Base-by-base conservation (phyloP, 2,888 invertebrate species). In the Brachypalpus laphriformis region DNA sequence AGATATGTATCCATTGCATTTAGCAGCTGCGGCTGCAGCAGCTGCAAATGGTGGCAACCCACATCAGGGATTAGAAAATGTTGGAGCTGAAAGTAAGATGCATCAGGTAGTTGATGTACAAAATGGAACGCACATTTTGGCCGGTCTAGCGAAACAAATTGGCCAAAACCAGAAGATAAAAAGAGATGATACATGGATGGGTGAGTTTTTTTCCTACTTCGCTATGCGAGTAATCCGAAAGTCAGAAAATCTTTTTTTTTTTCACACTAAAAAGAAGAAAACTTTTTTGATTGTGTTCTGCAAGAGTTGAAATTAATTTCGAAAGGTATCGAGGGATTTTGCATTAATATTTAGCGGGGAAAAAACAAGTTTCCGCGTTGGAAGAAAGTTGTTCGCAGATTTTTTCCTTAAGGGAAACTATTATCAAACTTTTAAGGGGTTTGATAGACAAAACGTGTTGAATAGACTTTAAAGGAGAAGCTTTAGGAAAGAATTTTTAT, bases 141-240 rank as follows among this genome's bases (percentile, higher is more conserved):
- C 91, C 2, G 91, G 91, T 0, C 76, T 91, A 1, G 76, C 81
- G 3, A 90, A 90, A 25, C 90, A 91, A 3, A 89, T 88, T 1
- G 90, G 89, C 3, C 74, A 90, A 66, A 89, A 89, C 3, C 90
- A 89, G 56, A 92, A 92, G 87, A 91, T 92, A 70, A 92, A 92
- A 87, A 90, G 92, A 81, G 91, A 91, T 82, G 92, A 92, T 76
- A 88, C 90, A n/a, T 91, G 91, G 91, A 88, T 90, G 66, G 91
- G 90, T 72, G 87, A 90, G 88, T 77, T 37, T 0, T 0, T n/a
- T 63, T 63, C 3, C 28, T 22, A 11, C 22, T 11, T 22, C 7
- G 42, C 7, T 11, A 14, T n/a, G 5, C 1, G 42, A n/a, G n/a
- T n/a, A n/a, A n/a, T n/a, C n/a, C n/a, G n/a, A n/a, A n/a, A n/a